Evolutionary conservation across 2,797 vertebrate genomes (phyloP).

Genomic region (Crocidura indochinensis): DNA sequence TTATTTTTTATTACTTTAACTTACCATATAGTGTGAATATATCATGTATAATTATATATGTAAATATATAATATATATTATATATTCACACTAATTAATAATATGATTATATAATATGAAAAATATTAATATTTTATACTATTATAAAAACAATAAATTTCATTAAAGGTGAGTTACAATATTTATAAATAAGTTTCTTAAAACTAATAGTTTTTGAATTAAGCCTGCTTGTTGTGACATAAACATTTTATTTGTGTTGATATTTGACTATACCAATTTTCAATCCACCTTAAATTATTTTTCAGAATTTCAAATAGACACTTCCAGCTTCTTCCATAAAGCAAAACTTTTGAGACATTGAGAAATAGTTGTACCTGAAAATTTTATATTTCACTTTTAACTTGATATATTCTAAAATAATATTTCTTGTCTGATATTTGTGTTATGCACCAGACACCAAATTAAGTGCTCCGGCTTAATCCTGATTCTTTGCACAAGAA

Average conservation of each 20-base stretch:
- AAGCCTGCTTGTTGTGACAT: neutral
- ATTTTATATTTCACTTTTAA: neutral
- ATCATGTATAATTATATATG: too few relatives aligned
- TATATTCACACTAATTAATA: too few relatives aligned
- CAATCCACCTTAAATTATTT: neutral
- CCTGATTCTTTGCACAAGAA: too few relatives aligned
- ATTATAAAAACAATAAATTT: too few relatives aligned
- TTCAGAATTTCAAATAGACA: slow-evolving; percentile 30
- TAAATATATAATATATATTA: too few relatives aligned
- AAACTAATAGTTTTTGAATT: neutral
- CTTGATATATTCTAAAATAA: neutral
- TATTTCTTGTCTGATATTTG: too few relatives aligned
- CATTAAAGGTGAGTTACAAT: neutral
- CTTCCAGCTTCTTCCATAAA: too few relatives aligned
- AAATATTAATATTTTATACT: too few relatives aligned
- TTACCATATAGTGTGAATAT: neutral
- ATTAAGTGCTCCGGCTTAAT: too few relatives aligned
- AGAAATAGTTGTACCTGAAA: neutral
- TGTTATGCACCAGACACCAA: too few relatives aligned
- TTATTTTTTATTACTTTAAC: slow-evolving; percentile 21
- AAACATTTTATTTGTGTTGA: neutral
- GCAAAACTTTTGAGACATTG: neutral
- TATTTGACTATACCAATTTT: neutral
- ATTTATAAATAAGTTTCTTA: neutral
- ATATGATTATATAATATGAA: too few relatives aligned